Conservation (phyloP, 2,113 vertebrate genomes). For the Megalops atlanticus region DNA sequence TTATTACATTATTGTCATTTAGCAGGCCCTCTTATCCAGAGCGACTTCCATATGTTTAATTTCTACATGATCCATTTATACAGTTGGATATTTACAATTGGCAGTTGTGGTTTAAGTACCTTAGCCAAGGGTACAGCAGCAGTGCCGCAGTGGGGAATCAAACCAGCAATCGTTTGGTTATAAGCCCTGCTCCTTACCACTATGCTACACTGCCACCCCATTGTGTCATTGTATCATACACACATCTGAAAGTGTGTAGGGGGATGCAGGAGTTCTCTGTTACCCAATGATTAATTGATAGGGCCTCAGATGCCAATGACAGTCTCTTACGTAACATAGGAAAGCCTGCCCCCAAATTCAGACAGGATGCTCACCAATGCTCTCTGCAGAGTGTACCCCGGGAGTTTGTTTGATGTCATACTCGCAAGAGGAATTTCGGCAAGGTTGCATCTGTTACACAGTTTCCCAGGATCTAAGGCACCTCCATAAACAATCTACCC, state of each 20-base stretch:
- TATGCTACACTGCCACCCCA: no score
- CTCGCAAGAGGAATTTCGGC: slow-evolving; percentile 57
- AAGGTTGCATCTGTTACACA: slow-evolving; percentile 56
- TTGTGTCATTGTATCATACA: neutral
- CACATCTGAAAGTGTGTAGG: neutral
- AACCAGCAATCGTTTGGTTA: no score
- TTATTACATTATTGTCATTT: no score
- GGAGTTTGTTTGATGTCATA: slow-evolving; percentile 59
- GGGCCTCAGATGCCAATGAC: neutral
- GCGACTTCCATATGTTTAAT: no score
- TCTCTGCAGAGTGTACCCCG: slow-evolving; percentile 42
- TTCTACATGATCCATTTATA: no score
- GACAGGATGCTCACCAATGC: slow-evolving; percentile 34
- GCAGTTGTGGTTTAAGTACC: no score
- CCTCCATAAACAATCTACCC: slow-evolving; percentile 59
- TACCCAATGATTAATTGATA: neutral
- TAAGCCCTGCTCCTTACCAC: no score
- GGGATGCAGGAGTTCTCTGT: neutral
- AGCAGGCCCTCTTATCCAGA: no score
- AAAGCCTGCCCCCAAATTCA: slow-evolving; percentile 15
- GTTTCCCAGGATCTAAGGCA: slow-evolving; percentile 63
- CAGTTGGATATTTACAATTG: no score
- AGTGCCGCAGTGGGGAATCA: no score
- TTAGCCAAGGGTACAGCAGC: no score
- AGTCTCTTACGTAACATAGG: neutral